Evolutionary conservation across 2,113 vertebrate genomes (phyloP), one percentile per base, ranked within the genome.

Genomic region (Camelus dromedarius): DNA sequence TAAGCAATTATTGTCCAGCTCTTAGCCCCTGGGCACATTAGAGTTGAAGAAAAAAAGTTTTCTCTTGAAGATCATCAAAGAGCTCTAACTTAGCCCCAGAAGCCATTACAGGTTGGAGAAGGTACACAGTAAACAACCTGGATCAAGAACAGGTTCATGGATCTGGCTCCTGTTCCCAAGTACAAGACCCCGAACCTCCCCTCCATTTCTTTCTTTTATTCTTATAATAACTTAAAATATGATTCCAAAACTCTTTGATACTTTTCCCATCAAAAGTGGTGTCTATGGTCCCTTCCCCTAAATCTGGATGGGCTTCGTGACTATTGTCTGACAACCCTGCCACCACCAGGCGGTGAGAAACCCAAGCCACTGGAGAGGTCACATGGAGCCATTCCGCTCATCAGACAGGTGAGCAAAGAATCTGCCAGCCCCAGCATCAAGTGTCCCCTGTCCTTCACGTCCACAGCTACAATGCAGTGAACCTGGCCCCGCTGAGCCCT

Each of bases 61-160:
- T 58, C 26, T 82, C 28, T 81, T 22, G 82, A 76, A 80, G 24
- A 91, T 77, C 50, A 32, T 87, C 38, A 86, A 92, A 92, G 32
- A 92, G 26, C 15, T 86, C 73, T 66, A 50, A 30, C 11, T 93
- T 38, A 32, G 18, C 28, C 42, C 28, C 28, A 81, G n/a, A 69
- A 72, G 8, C 5, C 70, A 58, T 1, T 4, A n/a, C 77, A 56
- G 18, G 4, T 66, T 42, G 82, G 50, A 69, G 10, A 20, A 7
- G 4, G 4, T 13, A n/a, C 7, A 35, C 26, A 79, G 22, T 15
- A n/a, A 32, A 77, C 9, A 89, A 58, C 66, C 32, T 26, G 12
- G 24, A 93, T 72, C 16, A 26, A 35, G 12, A 70, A 8, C 42
- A 80, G 22, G 75, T 8, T 54, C 48, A 50, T 7, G 76, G 66